A percentile compares a stretch with the other conserved stretches of the same genome.
Conservation (phyloP, 2,888 invertebrate species). For the Scotopteryx bipunctaria region DNA sequence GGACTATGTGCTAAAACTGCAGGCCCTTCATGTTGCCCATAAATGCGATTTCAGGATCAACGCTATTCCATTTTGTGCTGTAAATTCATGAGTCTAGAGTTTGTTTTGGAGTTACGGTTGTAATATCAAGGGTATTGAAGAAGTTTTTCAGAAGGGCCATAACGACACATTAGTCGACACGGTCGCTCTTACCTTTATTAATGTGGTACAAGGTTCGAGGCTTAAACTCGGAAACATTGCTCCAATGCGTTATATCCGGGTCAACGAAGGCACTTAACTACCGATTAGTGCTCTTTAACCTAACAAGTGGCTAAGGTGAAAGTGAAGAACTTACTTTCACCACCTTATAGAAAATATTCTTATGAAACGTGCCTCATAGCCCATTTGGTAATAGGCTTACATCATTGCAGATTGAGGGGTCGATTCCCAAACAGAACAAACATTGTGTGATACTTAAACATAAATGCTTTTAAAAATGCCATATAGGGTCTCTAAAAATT, state of each 20-base stretch:
- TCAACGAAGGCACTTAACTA: conserved; percentile 56
- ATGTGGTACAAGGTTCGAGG: conserved; percentile 73
- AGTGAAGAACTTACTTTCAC: background rate
- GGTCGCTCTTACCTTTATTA: conserved; percentile 78
- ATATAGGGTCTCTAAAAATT: too few species aligned
- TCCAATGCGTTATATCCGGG: conserved; percentile 55
- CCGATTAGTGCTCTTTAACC: conserved; percentile 51
- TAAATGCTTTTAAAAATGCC: too few species aligned
- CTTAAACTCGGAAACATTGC: conserved; percentile 48
- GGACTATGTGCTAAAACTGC: conserved; percentile 57
- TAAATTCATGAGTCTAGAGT: conserved; percentile 40
- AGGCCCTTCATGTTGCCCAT: conserved; percentile 62
- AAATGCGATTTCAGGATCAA: conserved; percentile 51
- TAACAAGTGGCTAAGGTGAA: conserved; percentile 20
- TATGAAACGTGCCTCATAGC: too few species aligned
- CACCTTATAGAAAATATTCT: background rate
- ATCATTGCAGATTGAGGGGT: too few species aligned
- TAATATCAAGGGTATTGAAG: conserved; percentile 55
- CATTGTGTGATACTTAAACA: too few species aligned
- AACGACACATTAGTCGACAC: conserved; percentile 78
- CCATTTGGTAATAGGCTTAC: too few species aligned
- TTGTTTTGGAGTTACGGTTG: conserved; percentile 41
- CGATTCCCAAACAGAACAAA: too few species aligned
- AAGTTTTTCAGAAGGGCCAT: conserved; percentile 77
- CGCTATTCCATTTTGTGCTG: conserved; percentile 44